Evolutionary conservation across 53 echinoderm and acorn worm species (phyloP).

Genomic region (Holothuria leucospilota): DNA sequence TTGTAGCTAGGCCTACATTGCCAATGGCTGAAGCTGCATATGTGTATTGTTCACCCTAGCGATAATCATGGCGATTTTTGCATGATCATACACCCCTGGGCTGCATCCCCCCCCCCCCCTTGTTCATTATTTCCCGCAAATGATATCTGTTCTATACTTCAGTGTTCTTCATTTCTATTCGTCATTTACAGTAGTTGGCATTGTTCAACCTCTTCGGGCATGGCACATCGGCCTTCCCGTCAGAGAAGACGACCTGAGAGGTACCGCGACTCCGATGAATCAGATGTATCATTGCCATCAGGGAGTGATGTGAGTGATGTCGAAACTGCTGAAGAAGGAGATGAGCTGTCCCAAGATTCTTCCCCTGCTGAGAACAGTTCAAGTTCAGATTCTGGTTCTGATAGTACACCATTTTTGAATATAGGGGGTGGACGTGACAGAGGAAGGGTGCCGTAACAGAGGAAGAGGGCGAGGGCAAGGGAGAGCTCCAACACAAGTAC

Average conservation of each 20-base stretch:
- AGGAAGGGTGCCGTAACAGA: neutral
- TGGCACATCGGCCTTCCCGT: neutral
- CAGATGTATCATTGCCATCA: neutral
- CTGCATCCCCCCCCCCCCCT: no score
- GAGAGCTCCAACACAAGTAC: neutral
- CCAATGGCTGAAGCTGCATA: no score
- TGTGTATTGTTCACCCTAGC: no score
- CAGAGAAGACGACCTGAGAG: neutral
- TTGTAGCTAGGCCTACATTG: no score
- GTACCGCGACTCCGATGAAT: neutral
- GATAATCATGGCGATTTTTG: no score
- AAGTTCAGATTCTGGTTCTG: no score
- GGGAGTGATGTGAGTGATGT: neutral
- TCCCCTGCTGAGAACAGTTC: neutral
- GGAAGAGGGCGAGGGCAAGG: neutral
- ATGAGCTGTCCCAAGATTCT: neutral
- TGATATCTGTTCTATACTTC: no score
- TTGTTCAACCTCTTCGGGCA: no score
- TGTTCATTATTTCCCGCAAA: no score
- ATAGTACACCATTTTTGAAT: neutral
- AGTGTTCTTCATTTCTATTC: neutral
- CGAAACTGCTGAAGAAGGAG: neutral
- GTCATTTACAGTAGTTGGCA: neutral
- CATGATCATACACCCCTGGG: no score
- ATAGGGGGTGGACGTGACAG: slow-evolving; percentile 5